A percentile compares a stretch with the other conserved stretches of the same genome.
Conservation (phyloP, 1,140 invertebrate species). For the Hyles euphorbiae region DNA sequence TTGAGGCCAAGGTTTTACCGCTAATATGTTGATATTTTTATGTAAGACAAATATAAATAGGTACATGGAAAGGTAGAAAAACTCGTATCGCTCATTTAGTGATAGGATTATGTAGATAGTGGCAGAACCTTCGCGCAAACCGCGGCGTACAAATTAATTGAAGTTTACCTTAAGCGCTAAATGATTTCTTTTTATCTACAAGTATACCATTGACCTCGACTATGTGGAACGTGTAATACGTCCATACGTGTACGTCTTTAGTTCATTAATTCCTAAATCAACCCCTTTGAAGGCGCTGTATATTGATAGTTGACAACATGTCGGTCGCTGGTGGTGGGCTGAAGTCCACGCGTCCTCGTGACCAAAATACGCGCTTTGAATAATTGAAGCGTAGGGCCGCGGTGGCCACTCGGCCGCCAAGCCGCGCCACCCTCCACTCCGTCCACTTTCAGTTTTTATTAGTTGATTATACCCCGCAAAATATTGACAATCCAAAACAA, state of each 20-base stretch:
- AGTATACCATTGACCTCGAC: slow-evolving; percentile 15
- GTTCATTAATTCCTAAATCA: slow-evolving; percentile 40
- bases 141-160: slow-evolving; percentile 19
- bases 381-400: slow-evolving; percentile 50
- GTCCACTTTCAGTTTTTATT: slow-evolving; percentile 41
- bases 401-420: slow-evolving; percentile 19
- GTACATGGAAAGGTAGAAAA: slow-evolving; percentile 28
- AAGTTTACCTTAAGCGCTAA: slow-evolving; percentile 11
- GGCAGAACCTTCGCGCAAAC: slow-evolving; percentile 9
- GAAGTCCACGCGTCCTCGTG: slow-evolving; percentile 43
- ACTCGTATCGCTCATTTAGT: slow-evolving; percentile 19
- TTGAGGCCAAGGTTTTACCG: slow-evolving; percentile 64
- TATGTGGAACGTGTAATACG: slow-evolving; percentile 13
- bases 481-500: slow-evolving; percentile 22
- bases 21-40: slow-evolving; percentile 63
- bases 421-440: slow-evolving; percentile 25
- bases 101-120: slow-evolving; percentile 10
- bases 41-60: slow-evolving; percentile 37
- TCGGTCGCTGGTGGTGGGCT: slow-evolving; percentile 20
- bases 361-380: slow-evolving; percentile 65
- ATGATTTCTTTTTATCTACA: slow-evolving; percentile 9
- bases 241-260: slow-evolving; percentile 24
- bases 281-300: slow-evolving; percentile 35
- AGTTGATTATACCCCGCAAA: slow-evolving; percentile 30
- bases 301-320: slow-evolving; percentile 36